Base-by-base conservation (phyloP, 2,888 invertebrate species). In the Machimus rusticus region DNA sequence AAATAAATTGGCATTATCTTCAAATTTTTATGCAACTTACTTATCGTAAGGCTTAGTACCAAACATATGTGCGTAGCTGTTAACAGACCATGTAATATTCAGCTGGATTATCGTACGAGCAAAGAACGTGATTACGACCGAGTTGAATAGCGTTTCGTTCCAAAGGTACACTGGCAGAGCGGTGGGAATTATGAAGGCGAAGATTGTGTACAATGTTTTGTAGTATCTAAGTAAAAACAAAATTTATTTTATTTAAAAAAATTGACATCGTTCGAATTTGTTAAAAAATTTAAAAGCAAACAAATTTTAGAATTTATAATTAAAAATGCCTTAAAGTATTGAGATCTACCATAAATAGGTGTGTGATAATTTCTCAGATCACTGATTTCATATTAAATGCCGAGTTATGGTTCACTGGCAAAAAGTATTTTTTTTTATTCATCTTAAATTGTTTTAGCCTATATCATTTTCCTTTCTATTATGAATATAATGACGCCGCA, bases 21-120 rank as follows among this genome's bases (percentile, higher is more conserved):
- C 8, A 28, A 0, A 8, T 51, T 51, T 51, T 9, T n/a, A 57
- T 57, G 12, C 1, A 6, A 88, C 93, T 93, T 91, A 94, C 94
- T 93, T 93, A 91, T 96, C 95, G 90, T 95, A 96, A 0, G 96
- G 96, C 90, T 94, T 94, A 88, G 93, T 94, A 78, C 96, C 96
- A 92, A 94, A 95, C 90, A 95, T 92, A 92, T 96, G 96, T 2
- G 96, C 96, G 0, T 94, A 94, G 89, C 95, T 95, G 92, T 96
- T 96, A 8, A 96, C 95, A n/a, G 94, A 92, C 96, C 96, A 96
- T 0, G 96, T 96, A 37, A 94, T 93, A 91, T 96, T 95, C 51
- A 96, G 93, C 5, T 93, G 93, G 12, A 94, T 88, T 19, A 94
- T 92, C 90, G 95, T 95, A 79, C 95, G 93, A 43, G 94, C 92